These are phyloP conservation scores for Sander vitreus DNA, from an alignment of 2,113 vertebrate species.

Conservation along the genomic window DNA sequence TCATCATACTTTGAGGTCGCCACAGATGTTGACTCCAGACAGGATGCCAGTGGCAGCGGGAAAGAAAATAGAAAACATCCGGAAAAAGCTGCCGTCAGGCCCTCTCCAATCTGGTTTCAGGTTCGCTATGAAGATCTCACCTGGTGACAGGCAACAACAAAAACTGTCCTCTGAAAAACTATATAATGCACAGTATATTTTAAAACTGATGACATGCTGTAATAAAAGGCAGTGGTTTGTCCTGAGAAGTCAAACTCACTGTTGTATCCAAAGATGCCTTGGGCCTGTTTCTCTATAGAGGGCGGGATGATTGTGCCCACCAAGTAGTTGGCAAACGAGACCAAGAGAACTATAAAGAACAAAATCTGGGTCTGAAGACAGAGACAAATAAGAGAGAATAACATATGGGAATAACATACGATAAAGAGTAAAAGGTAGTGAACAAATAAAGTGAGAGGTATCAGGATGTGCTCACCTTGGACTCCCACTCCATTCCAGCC, in stretches of 20 bases:
- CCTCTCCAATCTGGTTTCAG: constrained; percentile 73
- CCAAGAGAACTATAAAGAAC: constrained; percentile 82
- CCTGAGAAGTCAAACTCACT: constrained; percentile 53
- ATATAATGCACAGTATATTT: background rate
- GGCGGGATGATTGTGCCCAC: constrained; percentile 80
- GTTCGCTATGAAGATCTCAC: constrained; percentile 81
- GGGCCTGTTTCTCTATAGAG: constrained; percentile 66
- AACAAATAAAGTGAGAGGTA: background rate
- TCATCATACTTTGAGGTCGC: constrained; percentile 81
- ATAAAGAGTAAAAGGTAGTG: background rate
- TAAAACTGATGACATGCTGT: background rate
- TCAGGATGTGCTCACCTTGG: constrained; percentile 70
- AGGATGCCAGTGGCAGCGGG: constrained; percentile 84
- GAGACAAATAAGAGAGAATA: background rate
- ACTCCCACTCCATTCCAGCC: constrained; percentile 84
- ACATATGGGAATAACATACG: background rate
- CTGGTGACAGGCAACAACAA: constrained; percentile 46
- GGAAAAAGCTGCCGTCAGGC: constrained; percentile 73
- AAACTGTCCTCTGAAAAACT: background rate
- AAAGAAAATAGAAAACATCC: constrained; percentile 87
- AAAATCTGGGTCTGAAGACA: constrained; percentile 79
- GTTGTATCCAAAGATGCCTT: constrained; percentile 83
- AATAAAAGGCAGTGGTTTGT: background rate
- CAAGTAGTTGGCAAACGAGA: constrained; percentile 83
- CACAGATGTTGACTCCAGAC: constrained; percentile 84